Evolutionary conservation across 2,888 invertebrate species (phyloP).

Genomic region (Branchellion lobata): DNA sequence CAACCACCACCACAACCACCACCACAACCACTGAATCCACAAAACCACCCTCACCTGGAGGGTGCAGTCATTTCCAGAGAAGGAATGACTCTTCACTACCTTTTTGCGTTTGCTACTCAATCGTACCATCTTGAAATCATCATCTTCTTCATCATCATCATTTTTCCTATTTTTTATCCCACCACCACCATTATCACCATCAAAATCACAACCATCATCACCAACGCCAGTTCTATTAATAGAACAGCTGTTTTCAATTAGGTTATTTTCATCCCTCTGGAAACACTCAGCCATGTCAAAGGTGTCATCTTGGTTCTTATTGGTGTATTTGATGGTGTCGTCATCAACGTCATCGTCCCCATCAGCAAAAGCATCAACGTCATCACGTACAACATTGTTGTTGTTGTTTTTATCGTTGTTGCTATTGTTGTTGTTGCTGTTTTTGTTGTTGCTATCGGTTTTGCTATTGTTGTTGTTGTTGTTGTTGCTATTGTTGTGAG

Average conservation of each 20-base stretch:
- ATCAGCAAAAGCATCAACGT: neutral
- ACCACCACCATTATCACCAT: neutral
- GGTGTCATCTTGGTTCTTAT: neutral
- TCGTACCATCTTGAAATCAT: no score
- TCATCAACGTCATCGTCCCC: neutral
- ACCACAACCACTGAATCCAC: neutral
- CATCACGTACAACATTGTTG: neutral
- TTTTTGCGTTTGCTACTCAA: no score
- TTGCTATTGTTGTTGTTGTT: neutral
- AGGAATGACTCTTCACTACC: constrained; percentile 33
- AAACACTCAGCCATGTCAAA: neutral
- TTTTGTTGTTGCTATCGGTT: neutral
- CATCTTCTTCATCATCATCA: neutral
- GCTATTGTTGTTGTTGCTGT: constrained; percentile 4
- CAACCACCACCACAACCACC: neutral
- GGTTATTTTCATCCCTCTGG: neutral
- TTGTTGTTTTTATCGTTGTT: constrained; percentile 1
- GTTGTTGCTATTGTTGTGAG: neutral
- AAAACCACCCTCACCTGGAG: neutral
- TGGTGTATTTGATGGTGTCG: constrained; percentile 4
- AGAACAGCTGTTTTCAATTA: no score
- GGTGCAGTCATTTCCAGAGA: constrained; percentile 11
- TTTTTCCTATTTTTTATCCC: neutral
- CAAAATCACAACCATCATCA: neutral
- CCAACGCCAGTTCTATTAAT: neutral